Evolutionary conservation across 2,797 vertebrate genomes (phyloP).

Genomic region (Ctenopoma multispine): DNA sequence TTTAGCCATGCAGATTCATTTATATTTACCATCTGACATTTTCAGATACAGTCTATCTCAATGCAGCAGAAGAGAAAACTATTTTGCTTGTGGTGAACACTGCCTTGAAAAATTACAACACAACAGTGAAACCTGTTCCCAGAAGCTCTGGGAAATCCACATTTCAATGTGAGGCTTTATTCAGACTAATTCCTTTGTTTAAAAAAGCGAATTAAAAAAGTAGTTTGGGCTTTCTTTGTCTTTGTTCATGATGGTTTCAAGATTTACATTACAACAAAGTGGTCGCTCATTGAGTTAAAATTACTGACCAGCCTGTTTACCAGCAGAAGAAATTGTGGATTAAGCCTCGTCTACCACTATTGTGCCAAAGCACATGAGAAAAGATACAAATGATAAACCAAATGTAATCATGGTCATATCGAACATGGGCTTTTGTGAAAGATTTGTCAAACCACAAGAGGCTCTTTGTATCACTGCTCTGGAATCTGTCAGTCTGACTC

Average conservation of each 20-base stretch:
- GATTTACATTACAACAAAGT: constrained; percentile 28
- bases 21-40: background rate
- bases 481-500: constrained; percentile 56
- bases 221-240: background rate
- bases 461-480: constrained; percentile 35
- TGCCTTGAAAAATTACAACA: too few species aligned
- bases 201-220: background rate
- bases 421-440: constrained; percentile 30
- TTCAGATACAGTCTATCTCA: background rate
- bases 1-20: background rate
- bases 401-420: constrained; percentile 40
- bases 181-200: background rate
- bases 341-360: constrained; percentile 13
- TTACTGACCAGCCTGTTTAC: constrained; percentile 52
- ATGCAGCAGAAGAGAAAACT: background rate
- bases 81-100: background rate
- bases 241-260: constrained; percentile 30
- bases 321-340: constrained; percentile 44
- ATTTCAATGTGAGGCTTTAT: background rate
- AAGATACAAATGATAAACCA: constrained; percentile 49
- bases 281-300: constrained; percentile 22
- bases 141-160: background rate
- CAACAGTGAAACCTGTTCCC: background rate
- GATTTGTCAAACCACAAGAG: constrained; percentile 44
- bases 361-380: constrained; percentile 49